Conservation (phyloP, 2,888 invertebrate species). For the Opisthograptis luteolata region DNA sequence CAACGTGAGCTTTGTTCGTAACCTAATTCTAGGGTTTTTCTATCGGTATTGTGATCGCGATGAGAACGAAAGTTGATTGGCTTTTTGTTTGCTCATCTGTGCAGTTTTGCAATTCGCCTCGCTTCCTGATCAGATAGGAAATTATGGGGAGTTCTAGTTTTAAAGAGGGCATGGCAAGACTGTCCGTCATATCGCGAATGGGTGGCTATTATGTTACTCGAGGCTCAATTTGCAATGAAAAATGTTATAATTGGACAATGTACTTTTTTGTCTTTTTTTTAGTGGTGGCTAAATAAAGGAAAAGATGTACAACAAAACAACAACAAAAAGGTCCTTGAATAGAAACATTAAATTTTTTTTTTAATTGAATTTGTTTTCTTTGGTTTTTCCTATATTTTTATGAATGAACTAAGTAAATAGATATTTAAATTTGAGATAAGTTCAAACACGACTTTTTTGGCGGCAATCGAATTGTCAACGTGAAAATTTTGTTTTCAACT, state of each 20-base stretch:
- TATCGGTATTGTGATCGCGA: slow-evolving; percentile 28
- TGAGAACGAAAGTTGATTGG: slow-evolving; percentile 37
- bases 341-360: too few relatives aligned
- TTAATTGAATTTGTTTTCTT: too few relatives aligned
- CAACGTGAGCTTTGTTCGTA: slow-evolving; percentile 36
- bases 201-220: neutral
- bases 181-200: neutral
- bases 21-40: slow-evolving; percentile 55
- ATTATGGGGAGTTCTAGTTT: slow-evolving; percentile 8
- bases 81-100: slow-evolving; percentile 34
- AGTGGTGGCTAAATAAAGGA: too few relatives aligned
- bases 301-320: too few relatives aligned
- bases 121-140: slow-evolving; percentile 25
- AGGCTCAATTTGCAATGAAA: neutral
- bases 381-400: too few relatives aligned
- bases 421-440: too few relatives aligned
- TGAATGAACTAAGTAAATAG: too few relatives aligned
- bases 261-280: neutral
- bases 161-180: neutral
- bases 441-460: too few relatives aligned
- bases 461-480: too few relatives aligned
- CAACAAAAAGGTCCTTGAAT: too few relatives aligned
- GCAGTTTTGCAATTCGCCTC: slow-evolving; percentile 14
- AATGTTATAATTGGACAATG: too few relatives aligned
- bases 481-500: too few relatives aligned